Percentiles rank a stretch among this genome's conserved stretches.
These are phyloP conservation scores for Anoncus sp. DNA, from an alignment of 2,888 invertebrate genomes.

Conservation along the genomic window DNA sequence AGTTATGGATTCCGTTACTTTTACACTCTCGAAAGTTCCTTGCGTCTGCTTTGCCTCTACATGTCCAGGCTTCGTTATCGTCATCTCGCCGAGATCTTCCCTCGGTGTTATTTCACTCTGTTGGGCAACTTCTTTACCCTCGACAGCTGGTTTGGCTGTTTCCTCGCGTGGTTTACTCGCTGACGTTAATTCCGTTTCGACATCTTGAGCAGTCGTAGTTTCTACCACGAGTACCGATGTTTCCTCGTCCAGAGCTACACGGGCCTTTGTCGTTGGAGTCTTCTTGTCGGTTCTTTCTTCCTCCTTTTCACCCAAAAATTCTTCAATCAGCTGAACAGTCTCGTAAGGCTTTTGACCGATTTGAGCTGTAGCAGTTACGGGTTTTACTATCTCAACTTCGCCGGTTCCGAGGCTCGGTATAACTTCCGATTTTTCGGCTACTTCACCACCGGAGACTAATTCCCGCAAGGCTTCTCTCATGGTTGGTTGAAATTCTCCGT, in stretches of 20 bases:
- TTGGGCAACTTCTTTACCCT: conserved; percentile 82
- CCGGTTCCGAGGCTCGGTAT: conserved; percentile 81
- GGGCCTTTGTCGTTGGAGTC: conserved; percentile 79
- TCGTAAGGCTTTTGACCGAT: conserved; percentile 82
- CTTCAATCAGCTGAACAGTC: conserved; percentile 81
- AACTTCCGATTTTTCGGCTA: conserved; percentile 84
- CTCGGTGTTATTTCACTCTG: conserved; percentile 73
- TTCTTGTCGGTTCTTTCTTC: conserved; percentile 76
- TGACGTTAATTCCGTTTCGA: conserved; percentile 67
- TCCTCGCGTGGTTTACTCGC: conserved; percentile 69
- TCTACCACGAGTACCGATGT: conserved; percentile 73
- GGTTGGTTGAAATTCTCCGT: conserved; percentile 75
- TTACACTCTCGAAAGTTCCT: conserved; percentile 82
- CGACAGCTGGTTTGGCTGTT: conserved; percentile 79
- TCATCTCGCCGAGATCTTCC: conserved; percentile 75
- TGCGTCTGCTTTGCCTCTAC: conserved; percentile 83
- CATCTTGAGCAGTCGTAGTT: conserved; percentile 71
- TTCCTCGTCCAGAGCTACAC: conserved; percentile 81
- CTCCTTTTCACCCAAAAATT: conserved; percentile 84
- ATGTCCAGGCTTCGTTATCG: conserved; percentile 74
- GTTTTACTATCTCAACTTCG: conserved; percentile 78
- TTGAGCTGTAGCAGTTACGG: conserved; percentile 77
- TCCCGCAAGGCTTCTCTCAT: conserved; percentile 63
- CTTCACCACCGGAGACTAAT: conserved; percentile 80
- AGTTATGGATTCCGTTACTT: conserved; percentile 80